Evolutionary conservation across 2,888 invertebrate genomes (phyloP), one percentile per base, ranked within the genome.

Genomic region (Hirudinaria manillensis): DNA sequence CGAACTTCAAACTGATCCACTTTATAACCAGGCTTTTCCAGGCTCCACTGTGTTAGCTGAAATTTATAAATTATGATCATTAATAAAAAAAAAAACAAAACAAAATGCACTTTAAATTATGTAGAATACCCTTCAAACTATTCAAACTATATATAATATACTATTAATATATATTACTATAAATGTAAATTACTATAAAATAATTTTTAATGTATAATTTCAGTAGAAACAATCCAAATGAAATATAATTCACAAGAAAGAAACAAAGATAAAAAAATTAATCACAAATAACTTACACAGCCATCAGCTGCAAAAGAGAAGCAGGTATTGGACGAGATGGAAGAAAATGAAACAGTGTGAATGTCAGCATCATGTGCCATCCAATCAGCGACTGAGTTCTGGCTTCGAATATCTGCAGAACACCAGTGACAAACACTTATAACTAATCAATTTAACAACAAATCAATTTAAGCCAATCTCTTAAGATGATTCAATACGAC

Each of bases 311-410:
- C 61, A 27, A 61, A 61, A 16, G 61, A 61, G 29, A 27, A 61
- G 13, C 61, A 61, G 45, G 45, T 45, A 16, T n/a, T 19, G 13
- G 61, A 27, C 6, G 24, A 24, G 29, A 89, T 89, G 56, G 87
- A 84, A 24, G 88, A 87, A 53, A 89, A 85, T 78, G 88, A 87
- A 34, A 89, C 84, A 21, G 87, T 86, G 74, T 87, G 86, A 0
- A 89, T 86, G 61, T 88, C 87, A 72, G 87, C 88, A n/a, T 84
- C 84, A 79, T 89, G 89, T 67, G 88, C 88, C 77, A 83, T 84
- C 85, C 89, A 87, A 77, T 87, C 87, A 65, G 88, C 87, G 27
- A 89, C 87, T 78, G 88, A 87, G 80, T 88, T 88, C 72, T 86
- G 86, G 77, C 87, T 85, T 51, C 88, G 83, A 67, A 89, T 81